A percentile compares a stretch with the other conserved stretches of the same genome.
Evolutionary conservation across 2,797 vertebrate species (phyloP).

Genomic region (Masticophis lateralis): DNA sequence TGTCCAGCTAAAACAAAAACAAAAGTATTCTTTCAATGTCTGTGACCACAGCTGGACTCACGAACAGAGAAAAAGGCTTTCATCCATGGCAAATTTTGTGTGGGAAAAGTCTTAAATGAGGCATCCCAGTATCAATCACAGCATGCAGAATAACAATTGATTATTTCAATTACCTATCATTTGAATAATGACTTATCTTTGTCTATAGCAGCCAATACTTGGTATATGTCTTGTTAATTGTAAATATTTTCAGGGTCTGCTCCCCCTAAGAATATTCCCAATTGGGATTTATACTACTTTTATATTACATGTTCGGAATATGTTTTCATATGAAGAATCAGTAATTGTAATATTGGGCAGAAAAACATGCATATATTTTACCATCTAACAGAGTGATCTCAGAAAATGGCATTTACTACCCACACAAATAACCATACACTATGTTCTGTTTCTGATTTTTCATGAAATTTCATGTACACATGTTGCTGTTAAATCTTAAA

Average conservation of each 20-base stretch:
- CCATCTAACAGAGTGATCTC: neutral
- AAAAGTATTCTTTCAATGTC: conserved; percentile 14
- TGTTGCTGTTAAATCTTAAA: neutral
- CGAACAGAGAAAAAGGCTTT: conserved; percentile 39
- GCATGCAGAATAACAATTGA: conserved; percentile 43
- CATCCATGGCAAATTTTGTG: conserved; percentile 40
- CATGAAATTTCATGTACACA: neutral
- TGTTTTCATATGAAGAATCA: neutral
- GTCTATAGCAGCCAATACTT: neutral
- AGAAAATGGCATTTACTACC: neutral
- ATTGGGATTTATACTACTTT: conserved; percentile 12
- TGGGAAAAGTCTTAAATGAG: conserved; percentile 48
- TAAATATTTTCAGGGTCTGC: neutral
- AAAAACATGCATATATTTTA: neutral
- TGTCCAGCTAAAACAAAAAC: conserved; percentile 23
- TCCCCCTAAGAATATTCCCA: neutral
- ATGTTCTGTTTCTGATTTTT: conserved; percentile 11
- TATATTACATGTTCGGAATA: conserved; percentile 30
- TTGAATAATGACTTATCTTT: conserved; percentile 31
- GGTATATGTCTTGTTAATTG: neutral
- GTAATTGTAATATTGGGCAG: neutral
- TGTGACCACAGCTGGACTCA: conserved; percentile 35
- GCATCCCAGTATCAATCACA: conserved; percentile 55
- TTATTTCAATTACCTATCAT: conserved; percentile 31
- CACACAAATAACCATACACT: neutral